Evolutionary conservation across 2,888 invertebrate genomes (phyloP), one percentile per base, ranked within the genome.

Genomic region (Agriotes lineatus): DNA sequence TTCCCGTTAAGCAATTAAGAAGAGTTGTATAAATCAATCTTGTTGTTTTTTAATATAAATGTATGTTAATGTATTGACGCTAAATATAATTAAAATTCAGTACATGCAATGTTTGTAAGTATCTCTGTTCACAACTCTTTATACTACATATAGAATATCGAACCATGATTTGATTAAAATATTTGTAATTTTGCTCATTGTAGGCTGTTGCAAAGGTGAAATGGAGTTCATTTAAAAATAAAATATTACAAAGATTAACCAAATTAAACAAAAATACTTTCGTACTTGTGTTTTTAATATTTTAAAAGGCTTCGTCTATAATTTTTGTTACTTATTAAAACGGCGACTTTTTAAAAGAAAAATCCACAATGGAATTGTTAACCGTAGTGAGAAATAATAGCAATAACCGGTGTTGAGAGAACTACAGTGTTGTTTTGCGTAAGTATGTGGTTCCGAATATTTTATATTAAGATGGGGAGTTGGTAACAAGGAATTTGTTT

Each of bases 21-120:
- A 77, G 76, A 80, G 76, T 80, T 81, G 80, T 81, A 81, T 79
- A 81, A 81, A 81, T 79, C 79, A 78, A 81, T 80, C 82, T 82
- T 81, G 81, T 81, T 82, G 80, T 81, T 82, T 82, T 80, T 82
- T 81, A 81, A 81, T 81, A 81, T 82, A 80, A 81, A 81, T 81
- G 82, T 82, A 82, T 81, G 80, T 82, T 82, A 82, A 79, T 82
- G 81, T 82, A 82, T 79, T 80, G 79, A 81, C 77, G 78, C 79
- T 81, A 81, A 82, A 81, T 82, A 82, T 81, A 82, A 80, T 79
- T 80, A 79, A 78, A 80, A 80, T 80, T 79, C 79, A 81, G 56
- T 69, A 62, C 69, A 69, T 64, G 64, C 69, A 69, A 65, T 59
- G 56, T 69, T 63, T 69, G 56, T 69, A 59, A 64, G 50, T 62